phyloP scores from a whole-genome alignment of 2,888 invertebrate species.

The Dexiosoma caninum region DNA sequence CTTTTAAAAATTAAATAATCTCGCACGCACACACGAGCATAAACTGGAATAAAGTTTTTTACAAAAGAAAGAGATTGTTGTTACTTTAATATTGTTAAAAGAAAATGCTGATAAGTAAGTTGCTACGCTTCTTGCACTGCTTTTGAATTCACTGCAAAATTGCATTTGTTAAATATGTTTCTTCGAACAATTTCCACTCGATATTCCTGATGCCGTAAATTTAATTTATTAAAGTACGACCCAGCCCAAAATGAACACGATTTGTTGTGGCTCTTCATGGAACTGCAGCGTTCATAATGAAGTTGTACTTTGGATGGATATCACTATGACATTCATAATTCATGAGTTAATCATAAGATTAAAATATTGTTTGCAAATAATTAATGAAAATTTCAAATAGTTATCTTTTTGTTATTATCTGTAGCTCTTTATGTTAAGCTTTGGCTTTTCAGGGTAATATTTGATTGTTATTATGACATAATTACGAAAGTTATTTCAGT shows the following conservation, averaged over 20 bases:
- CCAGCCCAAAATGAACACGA: too few relatives aligned
- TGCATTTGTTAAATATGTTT: too few relatives aligned
- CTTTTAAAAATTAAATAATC: not conserved
- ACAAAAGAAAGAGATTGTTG: not conserved
- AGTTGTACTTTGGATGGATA: not conserved
- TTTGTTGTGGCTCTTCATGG: too few relatives aligned
- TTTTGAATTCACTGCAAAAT: too few relatives aligned
- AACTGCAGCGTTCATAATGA: too few relatives aligned
- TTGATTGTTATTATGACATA: constrained; percentile 12
- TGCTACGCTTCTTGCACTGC: too few relatives aligned
- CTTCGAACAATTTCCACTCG: too few relatives aligned
- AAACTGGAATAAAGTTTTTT: not conserved
- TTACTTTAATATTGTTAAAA: too few relatives aligned
- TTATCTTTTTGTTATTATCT: not conserved
- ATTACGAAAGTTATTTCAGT: not conserved
- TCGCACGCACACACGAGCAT: not conserved
- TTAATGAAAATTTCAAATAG: constrained; percentile 11
- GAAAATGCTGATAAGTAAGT: too few relatives aligned
- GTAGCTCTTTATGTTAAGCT: not conserved
- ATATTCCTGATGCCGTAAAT: too few relatives aligned
- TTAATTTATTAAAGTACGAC: too few relatives aligned
- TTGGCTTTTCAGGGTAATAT: not conserved
- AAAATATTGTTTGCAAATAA: constrained; percentile 11
- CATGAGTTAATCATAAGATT: constrained; percentile 13
- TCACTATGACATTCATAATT: not conserved